Percentiles rank a stretch among this genome's conserved stretches.
These are phyloP conservation scores for Circaetus gallicus DNA, from an alignment of 2,113 vertebrate species.

Conservation along the genomic window DNA sequence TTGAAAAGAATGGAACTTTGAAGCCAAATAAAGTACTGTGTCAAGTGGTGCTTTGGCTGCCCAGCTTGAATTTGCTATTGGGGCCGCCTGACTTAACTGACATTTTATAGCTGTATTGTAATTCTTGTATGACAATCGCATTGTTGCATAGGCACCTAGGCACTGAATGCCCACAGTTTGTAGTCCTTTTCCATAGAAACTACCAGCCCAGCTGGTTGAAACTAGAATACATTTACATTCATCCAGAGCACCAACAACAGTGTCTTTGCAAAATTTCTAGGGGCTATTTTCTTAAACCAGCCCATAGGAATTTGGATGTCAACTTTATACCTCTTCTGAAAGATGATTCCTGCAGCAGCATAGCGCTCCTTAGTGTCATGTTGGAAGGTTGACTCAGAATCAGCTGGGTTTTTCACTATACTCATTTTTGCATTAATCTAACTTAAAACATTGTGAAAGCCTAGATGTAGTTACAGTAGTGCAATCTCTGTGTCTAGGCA, in stretches of 20 bases:
- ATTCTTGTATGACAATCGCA: background rate
- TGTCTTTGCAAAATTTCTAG: background rate
- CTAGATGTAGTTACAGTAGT: background rate
- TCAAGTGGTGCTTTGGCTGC: background rate
- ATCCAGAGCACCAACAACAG: background rate
- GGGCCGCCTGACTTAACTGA: background rate
- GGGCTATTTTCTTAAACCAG: background rate
- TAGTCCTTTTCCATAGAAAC: background rate
- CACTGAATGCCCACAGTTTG: background rate
- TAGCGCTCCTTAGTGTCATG: background rate
- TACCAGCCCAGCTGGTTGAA: background rate
- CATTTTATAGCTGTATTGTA: background rate
- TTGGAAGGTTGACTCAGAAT: background rate
- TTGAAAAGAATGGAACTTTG: slow-evolving; percentile 17
- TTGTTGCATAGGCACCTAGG: background rate
- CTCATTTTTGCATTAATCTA: background rate
- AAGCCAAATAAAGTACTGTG: background rate
- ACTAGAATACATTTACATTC: background rate
- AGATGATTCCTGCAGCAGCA: background rate
- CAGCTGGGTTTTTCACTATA: background rate
- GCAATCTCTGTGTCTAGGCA: background rate
- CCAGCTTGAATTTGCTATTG: background rate
- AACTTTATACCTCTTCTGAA: background rate
- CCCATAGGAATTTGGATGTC: background rate
- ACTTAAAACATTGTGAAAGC: background rate